Evolutionary conservation across 2,797 vertebrate genomes (phyloP).

Genomic region (Neoniphon sammara): DNA sequence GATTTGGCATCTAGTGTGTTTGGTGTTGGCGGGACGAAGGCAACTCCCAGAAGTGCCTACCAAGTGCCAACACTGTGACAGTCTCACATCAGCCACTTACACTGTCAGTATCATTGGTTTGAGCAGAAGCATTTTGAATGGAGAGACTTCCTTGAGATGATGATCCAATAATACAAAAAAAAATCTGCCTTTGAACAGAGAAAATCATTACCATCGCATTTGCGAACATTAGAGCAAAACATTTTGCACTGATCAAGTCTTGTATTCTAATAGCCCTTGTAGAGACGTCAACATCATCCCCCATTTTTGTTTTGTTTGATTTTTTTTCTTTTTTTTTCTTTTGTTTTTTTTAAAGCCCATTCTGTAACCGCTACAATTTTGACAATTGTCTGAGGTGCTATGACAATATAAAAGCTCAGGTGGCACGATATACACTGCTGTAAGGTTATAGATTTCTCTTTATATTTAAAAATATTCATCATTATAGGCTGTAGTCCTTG

Average conservation of each 20-base stretch:
- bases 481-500: not conserved
- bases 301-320: not conserved
- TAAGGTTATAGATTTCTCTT: conserved; percentile 17
- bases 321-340: not conserved
- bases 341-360: conserved; percentile 1
- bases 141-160: conserved; percentile 4
- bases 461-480: conserved; percentile 2
- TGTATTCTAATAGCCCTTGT: conserved; percentile 67
- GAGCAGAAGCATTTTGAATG: conserved; percentile 24
- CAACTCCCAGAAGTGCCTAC: not conserved
- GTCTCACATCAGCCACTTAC: conserved; percentile 12
- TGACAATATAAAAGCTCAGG: conserved; percentile 42
- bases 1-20: conserved; percentile 31
- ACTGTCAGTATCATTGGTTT: not conserved
- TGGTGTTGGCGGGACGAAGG: conserved; percentile 2
- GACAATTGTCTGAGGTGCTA: conserved; percentile 47
- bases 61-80: not conserved
- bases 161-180: conserved; percentile 1
- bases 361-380: conserved; percentile 66
- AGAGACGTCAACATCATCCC: conserved; percentile 39
- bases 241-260: conserved; percentile 28
- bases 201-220: not conserved
- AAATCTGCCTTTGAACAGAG: conserved; percentile 22
- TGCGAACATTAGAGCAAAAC: conserved; percentile 19
- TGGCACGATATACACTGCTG: conserved; percentile 31